Base-by-base conservation (phyloP, 2,888 invertebrate species). In the Pocota personata region DNA sequence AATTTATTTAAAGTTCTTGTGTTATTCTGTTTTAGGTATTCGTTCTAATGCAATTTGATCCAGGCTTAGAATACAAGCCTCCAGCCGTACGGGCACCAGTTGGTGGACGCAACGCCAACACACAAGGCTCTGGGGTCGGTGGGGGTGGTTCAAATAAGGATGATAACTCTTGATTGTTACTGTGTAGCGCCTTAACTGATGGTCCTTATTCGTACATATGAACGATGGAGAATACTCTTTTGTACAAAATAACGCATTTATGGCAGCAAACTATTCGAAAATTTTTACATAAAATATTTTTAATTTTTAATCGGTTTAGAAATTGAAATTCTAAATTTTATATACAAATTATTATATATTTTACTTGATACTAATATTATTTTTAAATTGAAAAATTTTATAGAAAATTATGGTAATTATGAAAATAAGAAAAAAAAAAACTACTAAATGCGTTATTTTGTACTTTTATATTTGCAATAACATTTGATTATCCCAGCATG, bases 141-240 rank as follows among this genome's bases (percentile, higher is more conserved):
- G 94, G 94, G 83, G 95, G 95, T 89, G 95, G 95, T 89, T 94
- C 95, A 89, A 95, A 95, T 93, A 97, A 97, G 93, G 97, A 98
- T 93, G 97, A 98, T 94, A 97, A 97, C 94, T 98, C 98, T 96
- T 98, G 98, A 98, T 97, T 98, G 95, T 96, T 98, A 96, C 96
- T 98, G 95, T 98, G 98, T 97, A 98, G 98, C 97, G 98, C 98
- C 96, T 97, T 98, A 95, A 98, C 98, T 92, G 98, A 98, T 94
- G 98, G 98, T 94, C 98, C 98, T 94, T 98, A 98, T 95, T 93
- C 93, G 91, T 92, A 93, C 92, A 93, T 93, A 92, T 93, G 92
- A 93, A 93, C 93, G 91, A 91, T 92, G 91, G 91, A 92, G 90
- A 91, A 90, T 89, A 90, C 90, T 88, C 89, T 91, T 89, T 89